These are phyloP conservation scores for Phacellophora camtschatica DNA, from an alignment of 30 jellyfish, hydroid and myxozoan genomes.

Conservation along the genomic window DNA sequence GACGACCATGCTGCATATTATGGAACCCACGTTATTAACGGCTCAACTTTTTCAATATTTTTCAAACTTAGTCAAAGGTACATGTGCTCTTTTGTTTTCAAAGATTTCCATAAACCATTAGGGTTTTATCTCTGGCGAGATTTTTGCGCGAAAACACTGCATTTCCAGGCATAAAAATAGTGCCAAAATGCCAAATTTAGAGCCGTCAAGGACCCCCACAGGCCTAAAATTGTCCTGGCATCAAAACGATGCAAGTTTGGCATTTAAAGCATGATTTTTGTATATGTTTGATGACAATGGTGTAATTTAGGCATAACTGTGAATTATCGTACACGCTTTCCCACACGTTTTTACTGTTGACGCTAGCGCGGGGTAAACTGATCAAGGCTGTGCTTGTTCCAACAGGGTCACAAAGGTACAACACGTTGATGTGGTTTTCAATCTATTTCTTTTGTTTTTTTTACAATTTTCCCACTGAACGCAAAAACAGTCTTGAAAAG, in stretches of 20 bases:
- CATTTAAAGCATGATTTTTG: constrained; percentile 33
- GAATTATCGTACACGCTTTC: constrained; percentile 71
- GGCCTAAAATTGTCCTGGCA: constrained; percentile 8
- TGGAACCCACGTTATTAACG: constrained; percentile 66
- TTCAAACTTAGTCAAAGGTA: constrained; percentile 73
- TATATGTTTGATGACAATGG: constrained; percentile 63
- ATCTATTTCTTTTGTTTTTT: constrained; percentile 4
- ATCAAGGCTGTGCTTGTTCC: background rate
- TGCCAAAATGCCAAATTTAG: background rate
- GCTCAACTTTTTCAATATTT: constrained; percentile 73
- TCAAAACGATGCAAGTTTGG: constrained; percentile 29
- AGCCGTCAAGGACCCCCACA: background rate
- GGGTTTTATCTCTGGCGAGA: constrained; percentile 56
- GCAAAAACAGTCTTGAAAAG: background rate
- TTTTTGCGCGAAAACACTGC: constrained; percentile 6
- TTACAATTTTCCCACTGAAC: background rate
- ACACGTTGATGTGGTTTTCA: constrained; percentile 54
- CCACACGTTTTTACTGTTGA: constrained; percentile 43
- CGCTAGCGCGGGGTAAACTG: constrained; percentile 7
- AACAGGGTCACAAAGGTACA: constrained; percentile 38
- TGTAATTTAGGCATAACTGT: constrained; percentile 80
- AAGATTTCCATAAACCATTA: constrained; percentile 83
- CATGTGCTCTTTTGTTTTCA: constrained; percentile 91
- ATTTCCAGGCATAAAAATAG: constrained; percentile 43
- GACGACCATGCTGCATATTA: constrained; percentile 60